Percentiles rank a stretch among this genome's conserved stretches.
Conservation (phyloP, 1,140 invertebrate genomes). For the Neoseiulus cucumeris region DNA sequence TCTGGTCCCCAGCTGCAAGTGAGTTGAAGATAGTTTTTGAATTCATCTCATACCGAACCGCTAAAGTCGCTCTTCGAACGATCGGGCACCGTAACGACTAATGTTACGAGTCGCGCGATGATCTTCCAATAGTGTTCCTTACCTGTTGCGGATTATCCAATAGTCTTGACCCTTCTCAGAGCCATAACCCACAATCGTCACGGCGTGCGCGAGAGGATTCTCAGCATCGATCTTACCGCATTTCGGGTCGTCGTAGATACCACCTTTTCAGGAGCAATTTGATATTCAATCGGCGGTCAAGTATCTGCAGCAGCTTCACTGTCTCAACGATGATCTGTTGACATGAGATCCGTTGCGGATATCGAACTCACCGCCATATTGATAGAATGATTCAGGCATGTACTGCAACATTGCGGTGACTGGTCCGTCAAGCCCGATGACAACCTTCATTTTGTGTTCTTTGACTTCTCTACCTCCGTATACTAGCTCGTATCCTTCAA, state of each 20-base stretch:
- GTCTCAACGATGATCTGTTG: too few relatives aligned
- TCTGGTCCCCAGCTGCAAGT: not conserved
- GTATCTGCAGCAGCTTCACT: too few relatives aligned
- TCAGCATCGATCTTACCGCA: not conserved
- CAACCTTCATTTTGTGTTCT: not conserved
- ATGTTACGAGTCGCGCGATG: too few relatives aligned
- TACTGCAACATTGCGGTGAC: not conserved
- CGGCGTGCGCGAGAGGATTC: conserved; percentile 31
- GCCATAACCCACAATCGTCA: conserved; percentile 35
- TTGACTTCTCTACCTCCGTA: not conserved
- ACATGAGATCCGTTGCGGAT: too few relatives aligned
- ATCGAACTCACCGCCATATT: not conserved
- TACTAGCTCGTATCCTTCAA: not conserved
- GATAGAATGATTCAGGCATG: not conserved
- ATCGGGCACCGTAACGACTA: too few relatives aligned
- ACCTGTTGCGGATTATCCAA: conserved; percentile 20
- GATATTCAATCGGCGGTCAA: too few relatives aligned
- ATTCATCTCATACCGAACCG: too few relatives aligned
- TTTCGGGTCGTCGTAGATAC: not conserved
- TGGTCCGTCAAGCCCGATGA: not conserved
- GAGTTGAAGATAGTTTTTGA: not conserved
- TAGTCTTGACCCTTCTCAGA: conserved; percentile 19
- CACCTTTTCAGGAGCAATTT: not conserved
- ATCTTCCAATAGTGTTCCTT: not conserved
- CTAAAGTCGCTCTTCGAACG: too few relatives aligned